Evolutionary conservation across 2,888 invertebrate species (phyloP), one percentile per base, ranked within the genome.

Genomic region (Deilephila elpenor): DNA sequence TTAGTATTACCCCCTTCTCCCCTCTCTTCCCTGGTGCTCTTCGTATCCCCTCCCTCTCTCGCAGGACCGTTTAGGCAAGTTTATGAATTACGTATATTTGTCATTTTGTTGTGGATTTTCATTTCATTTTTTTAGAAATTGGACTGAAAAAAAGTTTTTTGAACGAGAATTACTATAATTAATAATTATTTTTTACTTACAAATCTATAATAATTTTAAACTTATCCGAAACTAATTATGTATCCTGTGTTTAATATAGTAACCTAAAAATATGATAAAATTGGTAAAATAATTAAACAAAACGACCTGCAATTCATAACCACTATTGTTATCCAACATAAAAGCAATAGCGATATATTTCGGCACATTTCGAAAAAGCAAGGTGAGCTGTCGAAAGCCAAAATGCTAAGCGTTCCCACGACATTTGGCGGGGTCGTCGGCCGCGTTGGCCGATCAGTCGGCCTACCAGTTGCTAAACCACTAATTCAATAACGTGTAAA

Each of bases 391-490:
- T 34, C 60, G 60, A 70, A 70, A 70, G 51, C 8, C 60, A 25
- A 59, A 70, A 59, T 67, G 29, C 60, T 59, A 44, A 25, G 51
- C 73, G 29, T 83, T 84, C 83, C 79, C 86, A 84, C 83, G 85
- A 84, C 86, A 86, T 86, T 86, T 84, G 78, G 75, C 77, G 37
- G 74, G 80, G 78, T 80, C 79, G 73, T 72, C 72, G 81, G 76
- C 80, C 74, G 29, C 71, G 70, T 71, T 72, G 62, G 59, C 73
- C 72, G 71, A 73, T 62, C 70, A 72, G 74, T 77, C 71, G 74
- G 72, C 70, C 76, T 77, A 78, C 74, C 61, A 34, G 77, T 78
- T 67, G 71, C n/a, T 71, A 34, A 34, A 37, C 71, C 34, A 59
- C 61, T 74, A 80, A 78, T 67, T 44, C 25, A 25, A 51, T 67